Conservation (phyloP, 1,140 invertebrate species). For the Hyphantria cunea region DNA sequence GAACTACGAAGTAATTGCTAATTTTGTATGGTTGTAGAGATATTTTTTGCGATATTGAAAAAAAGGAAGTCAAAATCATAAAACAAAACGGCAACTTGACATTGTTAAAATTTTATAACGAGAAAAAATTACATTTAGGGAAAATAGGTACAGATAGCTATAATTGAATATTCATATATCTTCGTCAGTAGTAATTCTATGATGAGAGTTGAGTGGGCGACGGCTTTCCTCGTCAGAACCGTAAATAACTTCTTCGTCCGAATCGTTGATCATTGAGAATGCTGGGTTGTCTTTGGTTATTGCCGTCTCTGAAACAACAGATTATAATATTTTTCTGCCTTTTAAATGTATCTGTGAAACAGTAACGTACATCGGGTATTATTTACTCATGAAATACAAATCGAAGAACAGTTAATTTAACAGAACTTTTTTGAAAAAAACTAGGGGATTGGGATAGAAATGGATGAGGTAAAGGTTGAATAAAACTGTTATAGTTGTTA, state of each 20-base stretch:
- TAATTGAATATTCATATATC: conserved; percentile 61
- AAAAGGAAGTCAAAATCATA: neutral
- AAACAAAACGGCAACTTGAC: conserved; percentile 1
- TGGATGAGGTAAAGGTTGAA: too few species aligned
- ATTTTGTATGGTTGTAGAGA: too few species aligned
- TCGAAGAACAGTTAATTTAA: too few species aligned
- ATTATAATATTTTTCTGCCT: neutral
- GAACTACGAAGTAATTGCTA: too few species aligned
- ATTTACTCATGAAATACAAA: neutral
- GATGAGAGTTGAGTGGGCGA: conserved; percentile 86
- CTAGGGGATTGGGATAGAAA: too few species aligned
- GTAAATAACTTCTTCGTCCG: conserved; percentile 98
- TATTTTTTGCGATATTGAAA: too few species aligned
- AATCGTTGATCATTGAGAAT: conserved; percentile 99
- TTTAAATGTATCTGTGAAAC: neutral
- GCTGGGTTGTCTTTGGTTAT: conserved; percentile 98
- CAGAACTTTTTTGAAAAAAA: too few species aligned
- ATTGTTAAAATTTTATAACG: conserved; percentile 62
- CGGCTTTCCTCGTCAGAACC: conserved; percentile 95
- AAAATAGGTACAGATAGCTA: conserved; percentile 38
- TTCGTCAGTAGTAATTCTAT: conserved; percentile 56
- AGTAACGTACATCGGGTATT: neutral
- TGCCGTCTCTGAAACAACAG: conserved; percentile 86
- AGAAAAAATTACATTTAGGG: conserved; percentile 53
- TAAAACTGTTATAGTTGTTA: too few species aligned